Evolutionary conservation across 2,888 invertebrate genomes (phyloP).

Genomic region (Leptogaster cylindrica): DNA sequence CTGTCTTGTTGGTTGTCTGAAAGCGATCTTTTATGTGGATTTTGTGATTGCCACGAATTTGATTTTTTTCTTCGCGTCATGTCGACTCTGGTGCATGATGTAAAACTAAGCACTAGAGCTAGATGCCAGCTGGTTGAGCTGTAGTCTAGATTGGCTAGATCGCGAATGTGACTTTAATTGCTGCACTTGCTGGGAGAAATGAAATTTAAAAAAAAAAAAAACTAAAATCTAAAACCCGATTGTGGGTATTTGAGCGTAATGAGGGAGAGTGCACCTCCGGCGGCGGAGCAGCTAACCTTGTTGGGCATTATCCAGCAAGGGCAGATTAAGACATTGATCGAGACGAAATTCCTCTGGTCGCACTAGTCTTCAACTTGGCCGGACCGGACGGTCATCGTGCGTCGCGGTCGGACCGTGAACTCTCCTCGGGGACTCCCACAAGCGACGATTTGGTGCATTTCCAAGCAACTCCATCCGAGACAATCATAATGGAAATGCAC

Average conservation of each 20-base stretch:
- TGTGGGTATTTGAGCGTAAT: too few species aligned
- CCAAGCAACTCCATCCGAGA: background rate
- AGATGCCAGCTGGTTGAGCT: too few species aligned
- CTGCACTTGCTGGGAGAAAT: constrained; percentile 4
- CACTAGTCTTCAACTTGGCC: constrained; percentile 26
- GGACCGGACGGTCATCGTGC: background rate
- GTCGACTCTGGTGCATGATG: constrained; percentile 26
- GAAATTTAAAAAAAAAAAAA: background rate
- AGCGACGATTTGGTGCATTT: background rate
- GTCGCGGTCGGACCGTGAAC: constrained; percentile 29
- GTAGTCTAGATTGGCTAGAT: constrained; percentile 21
- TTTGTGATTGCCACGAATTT: constrained; percentile 55
- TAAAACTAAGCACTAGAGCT: too few species aligned
- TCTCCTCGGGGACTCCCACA: background rate
- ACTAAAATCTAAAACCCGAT: too few species aligned
- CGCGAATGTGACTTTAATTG: background rate
- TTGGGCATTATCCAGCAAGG: constrained; percentile 8
- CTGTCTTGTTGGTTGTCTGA: constrained; percentile 58
- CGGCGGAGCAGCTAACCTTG: constrained; percentile 29
- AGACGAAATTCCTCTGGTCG: constrained; percentile 8
- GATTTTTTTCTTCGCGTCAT: constrained; percentile 46
- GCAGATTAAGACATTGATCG: constrained; percentile 27
- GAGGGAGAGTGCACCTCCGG: constrained; percentile 9
- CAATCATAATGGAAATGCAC: too few species aligned
- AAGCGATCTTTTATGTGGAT: constrained; percentile 60